A percentile compares a stretch with the other conserved stretches of the same genome.
These are phyloP conservation scores for Amphiprion percula DNA, from an alignment of 2,113 vertebrate genomes.

Conservation along the genomic window DNA sequence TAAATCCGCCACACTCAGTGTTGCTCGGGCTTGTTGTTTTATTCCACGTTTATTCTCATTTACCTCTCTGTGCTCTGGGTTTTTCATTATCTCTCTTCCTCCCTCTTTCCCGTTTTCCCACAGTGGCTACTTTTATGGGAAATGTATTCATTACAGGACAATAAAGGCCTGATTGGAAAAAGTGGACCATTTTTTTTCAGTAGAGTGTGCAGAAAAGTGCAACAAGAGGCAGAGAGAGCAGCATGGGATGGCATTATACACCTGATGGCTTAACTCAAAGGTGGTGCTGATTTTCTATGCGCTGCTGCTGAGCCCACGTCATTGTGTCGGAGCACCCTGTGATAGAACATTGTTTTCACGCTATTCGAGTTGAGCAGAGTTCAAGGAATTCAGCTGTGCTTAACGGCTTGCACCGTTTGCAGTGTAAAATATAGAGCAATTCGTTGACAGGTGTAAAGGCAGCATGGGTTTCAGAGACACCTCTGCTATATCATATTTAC, in stretches of 20 bases:
- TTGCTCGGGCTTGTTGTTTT: conserved; percentile 34
- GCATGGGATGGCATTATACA: conserved; percentile 53
- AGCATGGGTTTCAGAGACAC: conserved; percentile 29
- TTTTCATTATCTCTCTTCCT: conserved; percentile 30
- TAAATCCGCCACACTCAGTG: conserved; percentile 9
- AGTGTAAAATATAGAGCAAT: conserved; percentile 19
- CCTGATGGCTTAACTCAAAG: conserved; percentile 65
- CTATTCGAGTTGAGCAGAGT: conserved; percentile 33
- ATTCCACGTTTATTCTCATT: conserved; percentile 51
- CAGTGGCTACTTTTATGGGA: conserved; percentile 54
- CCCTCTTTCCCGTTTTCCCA: conserved; percentile 12
- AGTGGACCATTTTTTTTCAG: conserved; percentile 32
- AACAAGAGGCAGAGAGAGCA: background rate
- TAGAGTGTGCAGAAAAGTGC: conserved; percentile 27
- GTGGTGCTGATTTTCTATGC: conserved; percentile 42
- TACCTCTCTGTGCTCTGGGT: conserved; percentile 26
- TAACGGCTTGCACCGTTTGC: conserved; percentile 20
- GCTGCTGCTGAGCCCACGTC: conserved; percentile 27
- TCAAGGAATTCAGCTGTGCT: conserved; percentile 43
- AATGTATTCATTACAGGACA: conserved; percentile 72
- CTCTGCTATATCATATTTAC: conserved; percentile 59
- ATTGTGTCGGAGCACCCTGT: conserved; percentile 20
- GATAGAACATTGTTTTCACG: conserved; percentile 62
- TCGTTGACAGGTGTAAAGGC: conserved; percentile 24
- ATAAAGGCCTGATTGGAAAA: conserved; percentile 67